phyloP scores from a whole-genome alignment of 2,888 invertebrate species.

The Blera fallax region DNA sequence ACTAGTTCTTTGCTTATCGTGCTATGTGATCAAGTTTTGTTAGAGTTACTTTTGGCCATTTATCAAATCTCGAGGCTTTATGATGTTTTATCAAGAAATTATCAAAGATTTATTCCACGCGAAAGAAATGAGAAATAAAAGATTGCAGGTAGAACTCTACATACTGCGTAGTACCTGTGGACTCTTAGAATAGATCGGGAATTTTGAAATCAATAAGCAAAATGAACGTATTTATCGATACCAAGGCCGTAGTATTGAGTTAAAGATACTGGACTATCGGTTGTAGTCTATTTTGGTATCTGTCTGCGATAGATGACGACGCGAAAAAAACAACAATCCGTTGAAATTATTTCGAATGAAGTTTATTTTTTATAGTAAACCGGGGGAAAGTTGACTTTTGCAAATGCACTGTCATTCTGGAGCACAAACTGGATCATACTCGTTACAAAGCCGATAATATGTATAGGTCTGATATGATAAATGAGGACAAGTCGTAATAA shows the following conservation, averaged over 20 bases:
- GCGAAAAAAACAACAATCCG: not conserved
- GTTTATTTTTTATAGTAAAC: not conserved
- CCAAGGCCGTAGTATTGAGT: not conserved
- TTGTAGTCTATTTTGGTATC: not conserved
- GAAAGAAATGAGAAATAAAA: not conserved
- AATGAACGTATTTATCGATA: not conserved
- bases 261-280: not conserved
- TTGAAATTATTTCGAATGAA: not conserved
- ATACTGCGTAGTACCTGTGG: not conserved
- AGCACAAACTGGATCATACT: not conserved
- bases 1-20: not conserved
- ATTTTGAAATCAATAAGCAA: not conserved
- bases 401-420: not conserved
- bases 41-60: not conserved
- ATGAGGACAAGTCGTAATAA: not conserved
- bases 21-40: not conserved
- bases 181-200: not conserved
- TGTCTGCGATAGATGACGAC: not conserved
- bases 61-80: not conserved
- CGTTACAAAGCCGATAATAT: not conserved
- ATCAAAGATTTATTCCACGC: not conserved
- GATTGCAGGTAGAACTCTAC: not conserved
- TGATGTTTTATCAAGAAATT: not conserved
- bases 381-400: not conserved
- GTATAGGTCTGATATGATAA: not conserved